Base-by-base conservation (phyloP, 2,797 vertebrate genomes). In the Chaetodon trifasciatus region DNA sequence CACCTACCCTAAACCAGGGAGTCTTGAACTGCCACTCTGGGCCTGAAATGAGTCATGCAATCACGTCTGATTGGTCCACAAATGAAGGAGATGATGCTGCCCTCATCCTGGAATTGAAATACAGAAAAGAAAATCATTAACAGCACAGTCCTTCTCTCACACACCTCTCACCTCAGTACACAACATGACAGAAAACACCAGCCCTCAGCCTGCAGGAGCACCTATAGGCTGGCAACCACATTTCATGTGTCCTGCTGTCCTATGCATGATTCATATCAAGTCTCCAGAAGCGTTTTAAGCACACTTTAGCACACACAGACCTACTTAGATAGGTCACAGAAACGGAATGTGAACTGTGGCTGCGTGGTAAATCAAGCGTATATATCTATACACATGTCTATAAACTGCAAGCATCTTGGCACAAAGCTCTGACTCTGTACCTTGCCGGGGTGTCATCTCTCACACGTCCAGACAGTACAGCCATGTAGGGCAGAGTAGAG, bases 321-420 rank as follows among this genome's bases (percentile, higher is more conserved):
- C n/a, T 1, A 23, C 50, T 17, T 32, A 8, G 16, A 32, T 42
- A 58, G 76, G 86, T 87, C 70, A 88, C 68, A 66, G 53, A 78
- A 64, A 17, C 79, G 85, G 84, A 87, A 88, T 89, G 86, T 67
- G 66, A 58, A 64, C 79, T 23, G 62, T 60, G 67, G 56, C 73
- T 52, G 60, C 52, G 39, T 67, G 56, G 50, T 52, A 60, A 74
- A 58, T 72, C 74, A 47, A 70, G 67, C 71, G 40, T 17, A 46
- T 5, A 56, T 24, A 39, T 9, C 23, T 28, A 40, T 2, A 47
- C 4, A 19, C 10, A 64, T 9, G 55, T 8, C 60, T 32, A 67
- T 42, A 15, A 35, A 16, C 24, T n/a, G 50, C 42, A 47, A 12
- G 7, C 35, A 52, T 17, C 8, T 9, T 49, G 60, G 68, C 68